These are phyloP conservation scores for Morelia viridis DNA, from an alignment of 2,797 vertebrate genomes.

Conservation along the genomic window DNA sequence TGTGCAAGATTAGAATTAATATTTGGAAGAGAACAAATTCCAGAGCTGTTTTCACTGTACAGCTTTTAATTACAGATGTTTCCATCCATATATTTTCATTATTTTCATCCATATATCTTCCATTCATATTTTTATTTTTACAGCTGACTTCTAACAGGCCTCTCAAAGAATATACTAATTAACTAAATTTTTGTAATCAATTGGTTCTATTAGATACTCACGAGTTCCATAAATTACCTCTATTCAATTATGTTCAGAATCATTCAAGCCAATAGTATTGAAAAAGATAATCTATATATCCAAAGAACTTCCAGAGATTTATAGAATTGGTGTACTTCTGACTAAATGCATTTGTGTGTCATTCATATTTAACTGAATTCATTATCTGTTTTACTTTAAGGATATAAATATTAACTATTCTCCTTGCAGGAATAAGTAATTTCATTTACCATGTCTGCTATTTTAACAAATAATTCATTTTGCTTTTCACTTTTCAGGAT, in stretches of 20 bases:
- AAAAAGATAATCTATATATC: neutral
- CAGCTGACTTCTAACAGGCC: neutral
- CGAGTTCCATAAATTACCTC: neutral
- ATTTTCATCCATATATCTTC: neutral
- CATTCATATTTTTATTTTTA: neutral
- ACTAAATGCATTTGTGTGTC: neutral
- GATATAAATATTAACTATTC: neutral
- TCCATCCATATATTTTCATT: neutral
- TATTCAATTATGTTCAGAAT: no score
- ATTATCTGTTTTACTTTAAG: neutral
- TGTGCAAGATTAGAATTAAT: neutral
- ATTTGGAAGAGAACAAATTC: neutral
- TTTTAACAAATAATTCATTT: neutral
- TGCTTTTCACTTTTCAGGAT: neutral
- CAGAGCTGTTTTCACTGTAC: neutral
- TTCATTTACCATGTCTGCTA: neutral
- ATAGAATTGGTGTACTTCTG: neutral
- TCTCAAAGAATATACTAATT: neutral
- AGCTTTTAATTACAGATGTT: neutral
- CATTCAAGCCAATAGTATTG: neutral
- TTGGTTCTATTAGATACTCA: neutral
- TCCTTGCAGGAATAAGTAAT: neutral
- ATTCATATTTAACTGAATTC: neutral
- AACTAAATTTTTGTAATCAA: neutral
- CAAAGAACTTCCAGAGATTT: neutral